Conservation (phyloP, 2,888 invertebrate genomes). For the Deroplatys truncata region DNA sequence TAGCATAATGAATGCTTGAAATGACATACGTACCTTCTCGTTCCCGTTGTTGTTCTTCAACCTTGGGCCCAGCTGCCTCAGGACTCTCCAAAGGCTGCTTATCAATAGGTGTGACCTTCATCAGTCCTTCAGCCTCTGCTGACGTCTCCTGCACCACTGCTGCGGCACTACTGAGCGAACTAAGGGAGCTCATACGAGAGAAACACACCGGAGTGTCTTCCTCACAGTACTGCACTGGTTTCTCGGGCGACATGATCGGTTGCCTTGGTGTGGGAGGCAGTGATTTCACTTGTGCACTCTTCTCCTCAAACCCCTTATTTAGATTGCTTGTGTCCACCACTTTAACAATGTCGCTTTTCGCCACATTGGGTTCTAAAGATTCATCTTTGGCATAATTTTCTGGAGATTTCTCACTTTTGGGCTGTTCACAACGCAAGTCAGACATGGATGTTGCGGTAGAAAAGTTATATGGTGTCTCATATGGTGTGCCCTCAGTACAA, state of each 20-base stretch:
- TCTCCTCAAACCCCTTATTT: conserved; percentile 8
- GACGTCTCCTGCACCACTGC: not conserved
- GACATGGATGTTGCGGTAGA: conserved; percentile 89
- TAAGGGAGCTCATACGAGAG: conserved; percentile 56
- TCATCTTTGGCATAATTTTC: conserved; percentile 30
- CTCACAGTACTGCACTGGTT: conserved; percentile 78
- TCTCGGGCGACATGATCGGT: conserved; percentile 68
- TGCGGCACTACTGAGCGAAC: conserved; percentile 44
- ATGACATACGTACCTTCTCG: conserved; percentile 25
- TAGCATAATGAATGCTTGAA: not conserved
- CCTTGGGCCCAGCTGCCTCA: conserved; percentile 3
- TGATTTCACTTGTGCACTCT: conserved; percentile 21
- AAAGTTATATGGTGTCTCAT: conserved; percentile 70
- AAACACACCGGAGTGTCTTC: conserved; percentile 82
- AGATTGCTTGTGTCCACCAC: conserved; percentile 5
- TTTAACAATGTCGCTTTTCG: not conserved
- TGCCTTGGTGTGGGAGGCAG: conserved; percentile 14
- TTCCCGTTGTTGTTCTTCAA: conserved; percentile 28
- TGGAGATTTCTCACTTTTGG: conserved; percentile 27
- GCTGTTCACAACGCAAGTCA: conserved; percentile 60
- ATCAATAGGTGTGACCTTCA: not conserved
- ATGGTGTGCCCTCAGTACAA: conserved; percentile 87
- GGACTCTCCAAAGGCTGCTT: not conserved
- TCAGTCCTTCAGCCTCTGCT: not conserved
- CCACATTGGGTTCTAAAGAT: conserved; percentile 37